Conservation (phyloP, 2,113 vertebrate genomes). For the Gymnobelideus leadbeateri region DNA sequence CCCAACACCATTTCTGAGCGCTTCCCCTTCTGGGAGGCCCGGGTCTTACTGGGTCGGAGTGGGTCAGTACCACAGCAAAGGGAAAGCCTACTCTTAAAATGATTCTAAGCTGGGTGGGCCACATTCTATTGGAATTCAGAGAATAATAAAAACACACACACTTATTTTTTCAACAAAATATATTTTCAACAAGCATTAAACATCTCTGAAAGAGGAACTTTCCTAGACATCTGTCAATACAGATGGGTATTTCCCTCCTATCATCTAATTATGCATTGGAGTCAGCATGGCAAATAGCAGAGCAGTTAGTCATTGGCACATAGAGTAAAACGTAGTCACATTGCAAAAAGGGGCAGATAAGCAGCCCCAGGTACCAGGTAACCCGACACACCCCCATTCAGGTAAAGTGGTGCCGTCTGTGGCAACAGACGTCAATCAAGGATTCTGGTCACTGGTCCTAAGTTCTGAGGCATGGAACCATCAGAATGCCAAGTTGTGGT, state of each 20-base stretch:
- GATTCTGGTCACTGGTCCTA: background rate
- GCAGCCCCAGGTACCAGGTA: background rate
- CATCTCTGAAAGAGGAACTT: background rate
- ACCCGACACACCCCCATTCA: background rate
- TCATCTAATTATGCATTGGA: background rate
- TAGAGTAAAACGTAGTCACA: background rate
- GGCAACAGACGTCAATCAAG: background rate
- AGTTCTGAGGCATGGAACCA: conserved; percentile 73
- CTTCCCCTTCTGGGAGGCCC: background rate
- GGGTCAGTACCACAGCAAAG: background rate
- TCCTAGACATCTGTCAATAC: background rate
- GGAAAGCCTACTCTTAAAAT: background rate
- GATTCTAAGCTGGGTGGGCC: background rate
- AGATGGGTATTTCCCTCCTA: background rate
- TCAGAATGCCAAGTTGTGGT: conserved; percentile 67
- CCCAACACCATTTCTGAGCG: too few relatives aligned
- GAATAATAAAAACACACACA: background rate
- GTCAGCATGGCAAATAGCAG: background rate
- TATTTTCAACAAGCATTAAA: background rate
- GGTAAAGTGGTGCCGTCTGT: background rate
- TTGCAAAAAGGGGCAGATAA: background rate
- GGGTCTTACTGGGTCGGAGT: background rate
- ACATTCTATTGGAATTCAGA: background rate
- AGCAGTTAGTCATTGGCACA: background rate
- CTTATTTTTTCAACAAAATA: background rate